Percentiles rank a stretch among this genome's conserved stretches.
These are phyloP conservation scores for Bungarus multicinctus DNA, from an alignment of 2,113 vertebrate species.

Conservation along the genomic window DNA sequence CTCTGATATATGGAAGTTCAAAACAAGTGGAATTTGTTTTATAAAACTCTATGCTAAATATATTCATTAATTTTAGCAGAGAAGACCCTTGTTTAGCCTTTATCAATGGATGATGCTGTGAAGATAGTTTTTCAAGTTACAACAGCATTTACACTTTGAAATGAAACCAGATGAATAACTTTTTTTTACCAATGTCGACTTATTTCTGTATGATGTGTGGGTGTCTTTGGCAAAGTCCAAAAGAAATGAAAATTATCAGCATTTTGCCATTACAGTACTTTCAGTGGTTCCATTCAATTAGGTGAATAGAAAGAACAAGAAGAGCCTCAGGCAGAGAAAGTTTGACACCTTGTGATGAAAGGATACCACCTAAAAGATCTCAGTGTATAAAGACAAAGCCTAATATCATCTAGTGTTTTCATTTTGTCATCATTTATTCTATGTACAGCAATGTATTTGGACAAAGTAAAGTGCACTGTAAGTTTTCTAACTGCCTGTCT, in stretches of 20 bases:
- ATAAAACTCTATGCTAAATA: not conserved
- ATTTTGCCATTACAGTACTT: not conserved
- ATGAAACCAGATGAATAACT: not conserved
- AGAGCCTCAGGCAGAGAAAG: not conserved
- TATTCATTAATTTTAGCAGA: not conserved
- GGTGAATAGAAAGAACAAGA: not conserved
- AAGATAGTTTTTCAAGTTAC: not conserved
- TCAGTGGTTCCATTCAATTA: not conserved
- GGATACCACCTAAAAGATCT: not conserved
- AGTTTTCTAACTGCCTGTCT: not conserved
- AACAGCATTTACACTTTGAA: not conserved
- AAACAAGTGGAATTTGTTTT: not conserved
- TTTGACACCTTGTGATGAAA: not conserved
- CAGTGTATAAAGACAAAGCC: not conserved
- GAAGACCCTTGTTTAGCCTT: not conserved
- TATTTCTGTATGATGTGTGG: not conserved
- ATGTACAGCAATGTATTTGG: not conserved
- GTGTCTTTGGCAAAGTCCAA: not conserved
- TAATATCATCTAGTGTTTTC: not conserved
- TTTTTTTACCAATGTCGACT: not conserved
- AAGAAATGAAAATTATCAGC: not conserved
- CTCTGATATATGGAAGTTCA: not conserved
- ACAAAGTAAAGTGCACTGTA: not conserved
- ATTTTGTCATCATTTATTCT: not conserved
- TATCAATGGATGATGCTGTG: not conserved